Evolutionary conservation across 2,888 invertebrate genomes (phyloP), one percentile per base, ranked within the genome.

Genomic region (Lepetodrilus schrolli): DNA sequence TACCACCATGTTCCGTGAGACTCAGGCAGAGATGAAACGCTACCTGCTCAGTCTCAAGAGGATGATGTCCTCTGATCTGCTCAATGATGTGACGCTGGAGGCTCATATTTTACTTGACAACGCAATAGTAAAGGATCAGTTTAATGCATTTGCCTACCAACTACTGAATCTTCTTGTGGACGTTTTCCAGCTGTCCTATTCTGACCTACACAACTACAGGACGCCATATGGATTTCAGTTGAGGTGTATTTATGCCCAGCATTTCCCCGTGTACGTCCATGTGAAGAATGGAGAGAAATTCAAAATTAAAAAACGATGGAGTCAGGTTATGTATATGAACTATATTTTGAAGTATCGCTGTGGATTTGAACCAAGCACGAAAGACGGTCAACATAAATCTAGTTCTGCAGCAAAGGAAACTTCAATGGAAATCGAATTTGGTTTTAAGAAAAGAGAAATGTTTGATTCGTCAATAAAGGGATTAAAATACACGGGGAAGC

Each of bases 261-360:
- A 77, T 7, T 78, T 78, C 70, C 80, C 79, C 7, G 74, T 81
- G 23, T 80, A 77, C 70, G 68, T 82, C 17, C 82, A 82, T 38
- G 66, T 82, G 8, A 82, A 82, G 48, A 80, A 82, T 47, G 66
- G 76, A 4, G 36, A 65, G 5, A 72, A 75, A 50, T 77, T 80
- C 36, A 82, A 81, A 71, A 37, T 76, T 2, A 82, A 81, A 65
- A 82, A 82, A 43, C 68, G 82, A 13, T 82, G 82, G 82, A 80
- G 80, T 23, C 81, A 81, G 51, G 81, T 81, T 36, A 82, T 81
- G 82, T 82, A 82, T 38, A 81, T 82, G 82, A 76, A 80, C 34
- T 82, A 82, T 47, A 80, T 82, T 20, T 72, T 82, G n/a, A 80
- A 78, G 49, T 80, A 76, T 70, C 37, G 78, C n/a, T 76, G 76